Base-by-base conservation (phyloP, 2,888 invertebrate species). In the Thecophora atra region DNA sequence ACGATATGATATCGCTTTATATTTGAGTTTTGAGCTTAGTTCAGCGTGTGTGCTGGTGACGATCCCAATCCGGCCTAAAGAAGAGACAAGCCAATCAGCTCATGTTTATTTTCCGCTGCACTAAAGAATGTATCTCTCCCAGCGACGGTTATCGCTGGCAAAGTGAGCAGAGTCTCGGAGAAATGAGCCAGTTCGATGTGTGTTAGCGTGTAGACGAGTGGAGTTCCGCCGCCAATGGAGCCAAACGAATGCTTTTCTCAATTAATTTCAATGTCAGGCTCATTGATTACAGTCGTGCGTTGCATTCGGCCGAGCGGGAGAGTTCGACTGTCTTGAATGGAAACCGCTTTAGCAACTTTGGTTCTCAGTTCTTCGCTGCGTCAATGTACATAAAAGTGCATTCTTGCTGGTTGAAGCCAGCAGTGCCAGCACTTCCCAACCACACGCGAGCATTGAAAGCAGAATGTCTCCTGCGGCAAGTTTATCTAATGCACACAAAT, bases 1-100 rank as follows among this genome's bases (percentile, higher is more conserved):
- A 30, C 66, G 47, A 65, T 70, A 28, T 71, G 71, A 64, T 68
- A 71, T 71, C 68, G 71, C 70, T 68, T 73, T 73, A 68, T 73
- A 66, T 69, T 51, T 68, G 21, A 37, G 5, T 4, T 24, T 58
- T 28, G 26, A 58, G 54, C 11, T 11, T 6, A 8, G 67, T 13
- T 7, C 37, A 54, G 21, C 42, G 67, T 30, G n/a, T 54, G 52
- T 67, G 21, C 15, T 54, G 52, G 26, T 37, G 54, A 30, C 15
- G 69, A 60, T 47, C 21, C 44, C 47, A 47, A 42, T 47, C 44
- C 19, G n/a, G 69, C 60, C 44, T 28, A 44, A 47, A 60, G 60
- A 42, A 58, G 69, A 69, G 60, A 69, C 69, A 26, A 62, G n/a
- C 60, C n/a, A 28, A 44, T 62, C 7, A 60, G 13, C 69, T 58